Base-by-base conservation (phyloP, 2,888 invertebrate genomes). In the Helobdella robusta region DNA sequence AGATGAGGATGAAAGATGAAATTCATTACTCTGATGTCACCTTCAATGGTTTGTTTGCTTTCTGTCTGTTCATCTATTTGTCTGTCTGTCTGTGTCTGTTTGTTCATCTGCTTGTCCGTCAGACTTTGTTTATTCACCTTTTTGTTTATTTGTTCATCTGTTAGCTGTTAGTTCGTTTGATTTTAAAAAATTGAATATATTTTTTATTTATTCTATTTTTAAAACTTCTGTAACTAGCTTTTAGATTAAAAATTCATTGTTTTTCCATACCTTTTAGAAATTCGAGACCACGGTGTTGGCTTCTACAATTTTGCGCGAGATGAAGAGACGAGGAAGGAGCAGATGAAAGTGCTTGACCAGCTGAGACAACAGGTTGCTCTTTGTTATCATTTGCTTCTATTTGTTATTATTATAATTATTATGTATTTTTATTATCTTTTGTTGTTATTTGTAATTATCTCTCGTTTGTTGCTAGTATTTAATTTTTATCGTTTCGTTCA, bases 11-110 rank as follows among this genome's bases (percentile, higher is more conserved):
- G 59, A 69, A 72, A 87, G 90, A 78, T 82, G 85, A 67, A 84
- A 88, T 79, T 84, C 93, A 94, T 81, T 95, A 95, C 76, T 89
- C 92, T 79, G 91, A 94, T 81, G 83, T 95, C 62, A 83, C 89
- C 66, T 91, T 88, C 79, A 88, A 91, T 79, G 89, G 88, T 88
- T 77, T 78, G 79, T 65, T 34, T 15, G 36, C n/a, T n/a, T 30
- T 28, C 15, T 0, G 1, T 2, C 23, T 59, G 52, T 15, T 11
- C 54, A 18, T 23, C n/a, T 11, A 18, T 15, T 6, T 52, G 30
- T 8, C 15, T 52, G 28, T n/a, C 23, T 52, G 15, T 25, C 6
- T n/a, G 6, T 59, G 5, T 34, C 6, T 59, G 2, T 59, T 5
- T 25, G 4, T 30, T 35, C 8, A 15, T 48, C 0, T 28, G 23